Percentiles rank a stretch among this genome's conserved stretches.
These are phyloP conservation scores for Brachyhypopomus occidentalis DNA, from an alignment of 2,113 vertebrate species.

Conservation along the genomic window DNA sequence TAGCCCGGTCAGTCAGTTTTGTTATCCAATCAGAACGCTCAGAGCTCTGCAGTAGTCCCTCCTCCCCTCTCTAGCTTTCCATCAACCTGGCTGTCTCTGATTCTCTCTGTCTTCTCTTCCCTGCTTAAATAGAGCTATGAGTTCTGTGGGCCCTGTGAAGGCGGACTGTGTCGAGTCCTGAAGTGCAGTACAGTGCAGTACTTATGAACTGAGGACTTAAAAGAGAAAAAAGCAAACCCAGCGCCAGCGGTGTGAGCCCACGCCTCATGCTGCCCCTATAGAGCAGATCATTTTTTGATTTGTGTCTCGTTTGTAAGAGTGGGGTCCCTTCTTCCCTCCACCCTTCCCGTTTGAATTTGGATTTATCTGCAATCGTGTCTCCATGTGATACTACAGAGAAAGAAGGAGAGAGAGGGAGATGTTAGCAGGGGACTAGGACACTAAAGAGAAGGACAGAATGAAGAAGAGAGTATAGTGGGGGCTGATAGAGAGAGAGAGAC, in stretches of 20 bases:
- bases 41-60: conserved; percentile 69
- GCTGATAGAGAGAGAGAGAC: conserved; percentile 57
- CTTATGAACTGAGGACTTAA: conserved; percentile 76
- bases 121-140: conserved; percentile 80
- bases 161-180: conserved; percentile 77
- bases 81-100: conserved; percentile 75
- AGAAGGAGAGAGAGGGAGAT: conserved; percentile 77
- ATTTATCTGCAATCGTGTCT: conserved; percentile 72
- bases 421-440: conserved; percentile 47
- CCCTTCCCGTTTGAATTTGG: conserved; percentile 70
- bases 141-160: conserved; percentile 77
- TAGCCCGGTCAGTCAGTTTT: conserved; percentile 47
- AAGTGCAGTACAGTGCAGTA: conserved; percentile 71
- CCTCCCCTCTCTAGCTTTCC: conserved; percentile 74
- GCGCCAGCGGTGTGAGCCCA: conserved; percentile 64
- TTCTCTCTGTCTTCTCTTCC: conserved; percentile 74
- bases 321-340: conserved; percentile 68
- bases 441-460: conserved; percentile 33
- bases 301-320: conserved; percentile 75
- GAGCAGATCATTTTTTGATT: conserved; percentile 73
- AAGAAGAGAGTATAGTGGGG: conserved; percentile 27
- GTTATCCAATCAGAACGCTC: conserved; percentile 58
- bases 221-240: conserved; percentile 66
- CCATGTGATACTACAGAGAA: conserved; percentile 80
- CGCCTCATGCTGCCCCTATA: conserved; percentile 66